Conservation (phyloP, 2,797 vertebrate species). For the Microcaecilia unicolor region DNA sequence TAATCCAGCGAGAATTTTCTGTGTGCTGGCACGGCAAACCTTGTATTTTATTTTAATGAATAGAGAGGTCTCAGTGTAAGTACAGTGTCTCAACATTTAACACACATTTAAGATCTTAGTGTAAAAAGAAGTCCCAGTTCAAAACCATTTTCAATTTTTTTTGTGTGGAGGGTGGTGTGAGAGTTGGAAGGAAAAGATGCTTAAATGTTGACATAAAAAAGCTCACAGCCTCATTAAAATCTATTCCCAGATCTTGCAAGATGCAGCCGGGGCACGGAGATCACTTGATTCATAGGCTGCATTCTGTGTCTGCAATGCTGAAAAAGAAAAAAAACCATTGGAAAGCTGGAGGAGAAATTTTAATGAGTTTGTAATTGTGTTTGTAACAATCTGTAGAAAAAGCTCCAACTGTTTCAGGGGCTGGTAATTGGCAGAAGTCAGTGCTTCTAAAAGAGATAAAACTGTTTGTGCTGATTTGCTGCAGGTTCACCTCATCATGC, state of each 20-base stretch:
- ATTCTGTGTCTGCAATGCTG: conserved; percentile 20
- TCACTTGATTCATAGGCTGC: conserved; percentile 21
- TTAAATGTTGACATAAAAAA: conserved; percentile 11
- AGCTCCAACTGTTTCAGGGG: conserved; percentile 30
- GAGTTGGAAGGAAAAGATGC: conserved; percentile 1
- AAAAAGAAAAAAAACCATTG: conserved; percentile 11
- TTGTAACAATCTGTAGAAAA: conserved; percentile 28
- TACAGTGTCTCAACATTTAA: not conserved
- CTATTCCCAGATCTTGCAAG: conserved; percentile 10
- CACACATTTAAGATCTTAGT: conserved; percentile 1
- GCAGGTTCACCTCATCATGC: conserved; percentile 43
- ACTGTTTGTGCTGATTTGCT: conserved; percentile 39
- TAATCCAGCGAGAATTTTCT: conserved; percentile 1
- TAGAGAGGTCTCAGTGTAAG: not conserved
- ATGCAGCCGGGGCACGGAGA: conserved; percentile 11
- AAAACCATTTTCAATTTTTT: conserved; percentile 10
- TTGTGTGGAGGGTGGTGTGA: conserved; percentile 13
- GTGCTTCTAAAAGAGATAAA: conserved; percentile 30
- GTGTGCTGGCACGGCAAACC: conserved; percentile 1
- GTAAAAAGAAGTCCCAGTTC: conserved; percentile 14
- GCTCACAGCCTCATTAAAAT: conserved; percentile 6
- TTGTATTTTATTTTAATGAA: conserved; percentile 12
- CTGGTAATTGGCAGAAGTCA: conserved; percentile 37
- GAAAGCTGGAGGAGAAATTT: conserved; percentile 32
- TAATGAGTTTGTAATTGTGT: conserved; percentile 45